Evolutionary conservation across 2,888 invertebrate species (phyloP).

Genomic region (Conus canariensis): DNA sequence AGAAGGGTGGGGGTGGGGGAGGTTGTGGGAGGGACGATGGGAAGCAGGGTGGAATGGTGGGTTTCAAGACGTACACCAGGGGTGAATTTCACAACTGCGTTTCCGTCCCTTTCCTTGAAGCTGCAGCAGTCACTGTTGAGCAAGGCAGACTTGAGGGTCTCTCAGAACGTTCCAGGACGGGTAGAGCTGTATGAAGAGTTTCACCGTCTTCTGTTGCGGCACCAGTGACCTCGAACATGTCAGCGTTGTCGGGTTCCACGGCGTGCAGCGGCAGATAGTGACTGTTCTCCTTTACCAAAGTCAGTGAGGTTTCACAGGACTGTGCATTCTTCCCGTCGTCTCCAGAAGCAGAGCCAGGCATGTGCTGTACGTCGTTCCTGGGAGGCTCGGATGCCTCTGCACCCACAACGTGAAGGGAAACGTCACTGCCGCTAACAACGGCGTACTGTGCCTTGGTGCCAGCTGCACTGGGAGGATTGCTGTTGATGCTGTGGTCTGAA

Average conservation of each 20-base stretch:
- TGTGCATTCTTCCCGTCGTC: neutral
- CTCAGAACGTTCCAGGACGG: neutral
- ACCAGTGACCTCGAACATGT: neutral
- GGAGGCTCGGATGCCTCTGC: neutral
- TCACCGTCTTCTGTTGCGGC: neutral
- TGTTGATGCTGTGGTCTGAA: conserved; percentile 23
- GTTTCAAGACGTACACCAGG: too few species aligned
- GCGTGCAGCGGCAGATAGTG: neutral
- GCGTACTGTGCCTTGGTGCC: too few species aligned
- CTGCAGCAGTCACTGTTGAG: neutral
- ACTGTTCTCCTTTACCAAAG: neutral
- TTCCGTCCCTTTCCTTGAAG: neutral
- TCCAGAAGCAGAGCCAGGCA: neutral
- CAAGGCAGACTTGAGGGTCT: neutral
- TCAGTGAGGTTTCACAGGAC: neutral
- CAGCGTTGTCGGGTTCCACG: neutral
- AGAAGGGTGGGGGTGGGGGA: too few species aligned
- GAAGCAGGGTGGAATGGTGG: too few species aligned
- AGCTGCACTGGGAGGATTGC: neutral
- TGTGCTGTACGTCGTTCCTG: neutral
- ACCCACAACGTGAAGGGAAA: neutral
- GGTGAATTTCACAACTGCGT: neutral
- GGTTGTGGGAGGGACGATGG: too few species aligned
- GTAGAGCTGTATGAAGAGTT: neutral
- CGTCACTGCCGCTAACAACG: neutral